Conservation (phyloP, 2,797 vertebrate genomes). For the Synanceia verrucosa region DNA sequence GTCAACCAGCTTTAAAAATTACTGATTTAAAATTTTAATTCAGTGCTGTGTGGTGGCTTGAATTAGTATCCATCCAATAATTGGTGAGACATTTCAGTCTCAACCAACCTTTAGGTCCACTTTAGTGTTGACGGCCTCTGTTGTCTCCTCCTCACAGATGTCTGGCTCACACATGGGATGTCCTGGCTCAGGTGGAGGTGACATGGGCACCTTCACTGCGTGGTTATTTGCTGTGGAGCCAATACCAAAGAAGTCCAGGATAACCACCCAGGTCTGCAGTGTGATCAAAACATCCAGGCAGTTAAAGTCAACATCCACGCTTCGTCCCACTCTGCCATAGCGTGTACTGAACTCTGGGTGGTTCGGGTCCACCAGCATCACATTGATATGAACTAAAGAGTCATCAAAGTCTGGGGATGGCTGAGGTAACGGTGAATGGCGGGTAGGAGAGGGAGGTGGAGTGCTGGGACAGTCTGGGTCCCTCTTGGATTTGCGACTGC, state of each 20-base stretch:
- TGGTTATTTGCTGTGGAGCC: slow-evolving; percentile 98
- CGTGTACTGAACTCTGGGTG: slow-evolving; percentile 91
- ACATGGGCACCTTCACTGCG: slow-evolving; percentile 83
- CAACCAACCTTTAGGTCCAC: slow-evolving; percentile 91
- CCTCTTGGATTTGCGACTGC: slow-evolving; percentile 82
- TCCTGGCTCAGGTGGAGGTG: slow-evolving; percentile 72
- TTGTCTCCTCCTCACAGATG: slow-evolving; percentile 58
- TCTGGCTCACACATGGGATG: slow-evolving; percentile 66
- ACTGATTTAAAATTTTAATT: too few species aligned
- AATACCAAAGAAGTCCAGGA: slow-evolving; percentile 97
- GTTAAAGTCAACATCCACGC: slow-evolving; percentile 96
- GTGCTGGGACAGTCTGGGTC: slow-evolving; percentile 89
- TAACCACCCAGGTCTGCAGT: slow-evolving; percentile 98
- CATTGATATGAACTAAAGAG: slow-evolving; percentile 94
- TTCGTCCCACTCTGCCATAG: slow-evolving; percentile 89
- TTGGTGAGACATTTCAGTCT: background rate
- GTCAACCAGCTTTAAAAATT: too few species aligned
- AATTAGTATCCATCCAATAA: background rate
- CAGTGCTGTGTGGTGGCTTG: background rate
- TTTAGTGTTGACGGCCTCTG: slow-evolving; percentile 87
- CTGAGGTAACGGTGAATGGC: slow-evolving; percentile 68
- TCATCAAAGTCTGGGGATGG: slow-evolving; percentile 90
- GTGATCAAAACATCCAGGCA: slow-evolving; percentile 97
- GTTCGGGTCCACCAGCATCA: slow-evolving; percentile 93
- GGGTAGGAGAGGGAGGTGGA: slow-evolving; percentile 93